Evolutionary conservation across 37 sponge, comb jelly and placozoan species (phyloP).

Genomic region (Mnemiopsis leidyi): DNA sequence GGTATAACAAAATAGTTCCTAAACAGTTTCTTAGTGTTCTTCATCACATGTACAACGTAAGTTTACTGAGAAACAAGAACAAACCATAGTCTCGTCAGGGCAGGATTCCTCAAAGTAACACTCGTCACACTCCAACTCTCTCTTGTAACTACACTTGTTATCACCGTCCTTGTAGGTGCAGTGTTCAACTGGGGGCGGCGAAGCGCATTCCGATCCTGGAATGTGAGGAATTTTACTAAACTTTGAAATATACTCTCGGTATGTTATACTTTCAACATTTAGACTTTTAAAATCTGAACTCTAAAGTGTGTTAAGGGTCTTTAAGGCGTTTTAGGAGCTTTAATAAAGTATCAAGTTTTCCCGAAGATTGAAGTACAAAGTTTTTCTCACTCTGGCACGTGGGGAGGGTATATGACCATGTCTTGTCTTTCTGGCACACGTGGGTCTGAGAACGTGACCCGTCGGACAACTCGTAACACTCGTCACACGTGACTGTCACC

Average conservation of each 20-base stretch:
- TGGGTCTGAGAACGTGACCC: neutral
- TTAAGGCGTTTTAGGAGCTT: neutral
- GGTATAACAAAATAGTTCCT: no score
- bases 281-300: no score
- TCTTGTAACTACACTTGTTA: neutral
- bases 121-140: conserved; percentile 22
- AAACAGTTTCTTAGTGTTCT: no score
- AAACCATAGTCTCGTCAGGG: neutral
- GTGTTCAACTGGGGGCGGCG: conserved; percentile 31
- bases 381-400: neutral
- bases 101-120: conserved; percentile 25
- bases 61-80: no score
- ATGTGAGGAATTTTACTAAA: no score
- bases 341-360: neutral
- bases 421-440: neutral
- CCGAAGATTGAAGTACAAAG: neutral
- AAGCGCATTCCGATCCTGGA: neutral
- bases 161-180: conserved; percentile 22
- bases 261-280: no score
- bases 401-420: conserved; percentile 44
- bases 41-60: no score
- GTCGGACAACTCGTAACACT: conserved; percentile 17
- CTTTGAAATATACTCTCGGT: no score
- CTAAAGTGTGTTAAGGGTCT: no score
- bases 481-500: conserved; percentile 5